Evolutionary conservation across 2,888 invertebrate species (phyloP).

Genomic region (Tineola bisselliella): DNA sequence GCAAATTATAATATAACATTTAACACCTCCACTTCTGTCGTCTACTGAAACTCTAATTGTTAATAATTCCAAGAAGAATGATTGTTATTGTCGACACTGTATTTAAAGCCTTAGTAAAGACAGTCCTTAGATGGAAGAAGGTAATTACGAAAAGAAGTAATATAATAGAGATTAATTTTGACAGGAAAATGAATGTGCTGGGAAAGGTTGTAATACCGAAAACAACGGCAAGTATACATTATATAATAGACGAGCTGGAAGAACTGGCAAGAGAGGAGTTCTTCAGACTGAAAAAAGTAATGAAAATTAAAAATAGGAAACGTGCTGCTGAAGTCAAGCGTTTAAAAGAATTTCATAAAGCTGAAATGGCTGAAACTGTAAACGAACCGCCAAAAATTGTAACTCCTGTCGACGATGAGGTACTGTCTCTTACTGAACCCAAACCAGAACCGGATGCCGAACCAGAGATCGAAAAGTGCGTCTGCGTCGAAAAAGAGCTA

Average conservation of each 20-base stretch:
- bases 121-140: constrained; percentile 13
- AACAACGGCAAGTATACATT: constrained; percentile 24
- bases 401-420: background rate
- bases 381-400: too few species aligned
- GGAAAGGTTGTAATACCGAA: constrained; percentile 29
- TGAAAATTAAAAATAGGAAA: constrained; percentile 22
- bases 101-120: too few species aligned
- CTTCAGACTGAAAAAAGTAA: constrained; percentile 28
- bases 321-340: background rate
- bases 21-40: too few species aligned
- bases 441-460: background rate
- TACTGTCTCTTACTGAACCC: background rate
- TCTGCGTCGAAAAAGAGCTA: too few species aligned
- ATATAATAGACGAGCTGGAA: constrained; percentile 27
- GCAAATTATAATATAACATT: too few species aligned
- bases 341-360: background rate
- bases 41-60: background rate
- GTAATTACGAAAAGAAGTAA: background rate
- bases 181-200: constrained; percentile 32
- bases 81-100: too few species aligned
- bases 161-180: constrained; percentile 9
- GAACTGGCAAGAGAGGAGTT: constrained; percentile 31
- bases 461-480: too few species aligned
- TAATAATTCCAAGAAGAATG: too few species aligned
- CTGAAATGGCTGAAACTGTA: too few species aligned